Evolutionary conservation across 2,797 vertebrate species (phyloP).

Genomic region (Gallinago solitaria): DNA sequence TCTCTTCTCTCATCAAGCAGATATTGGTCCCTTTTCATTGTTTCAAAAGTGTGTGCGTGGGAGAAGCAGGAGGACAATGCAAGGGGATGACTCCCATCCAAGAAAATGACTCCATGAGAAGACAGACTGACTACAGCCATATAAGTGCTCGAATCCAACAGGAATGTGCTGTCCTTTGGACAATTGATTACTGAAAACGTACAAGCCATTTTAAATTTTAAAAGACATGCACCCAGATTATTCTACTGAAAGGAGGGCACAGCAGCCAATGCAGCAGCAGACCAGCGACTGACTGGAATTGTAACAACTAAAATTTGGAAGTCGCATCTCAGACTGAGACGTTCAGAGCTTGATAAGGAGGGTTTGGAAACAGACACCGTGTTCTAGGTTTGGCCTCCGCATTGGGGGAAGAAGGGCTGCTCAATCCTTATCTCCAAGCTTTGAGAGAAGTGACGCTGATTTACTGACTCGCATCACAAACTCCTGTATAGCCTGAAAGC

Average conservation of each 20-base stretch:
- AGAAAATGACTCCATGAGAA: conserved; percentile 46
- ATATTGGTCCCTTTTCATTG: neutral
- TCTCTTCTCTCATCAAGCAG: neutral
- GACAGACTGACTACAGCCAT: neutral
- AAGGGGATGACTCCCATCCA: conserved; percentile 56
- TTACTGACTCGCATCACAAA: neutral
- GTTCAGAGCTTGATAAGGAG: neutral
- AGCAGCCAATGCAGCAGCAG: neutral
- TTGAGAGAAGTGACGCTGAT: neutral
- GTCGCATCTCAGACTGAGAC: neutral
- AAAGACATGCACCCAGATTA: neutral
- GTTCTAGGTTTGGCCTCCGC: neutral
- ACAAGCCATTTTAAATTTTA: neutral
- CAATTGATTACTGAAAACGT: conserved; percentile 6
- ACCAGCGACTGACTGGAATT: conserved; percentile 36
- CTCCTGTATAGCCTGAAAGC: neutral
- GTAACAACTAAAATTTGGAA: conserved; percentile 26
- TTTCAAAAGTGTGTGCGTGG: neutral
- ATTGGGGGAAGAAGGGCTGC: neutral
- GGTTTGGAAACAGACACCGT: neutral
- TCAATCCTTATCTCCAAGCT: neutral
- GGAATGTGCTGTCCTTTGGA: conserved; percentile 21
- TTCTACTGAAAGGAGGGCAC: neutral
- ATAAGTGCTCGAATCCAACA: neutral
- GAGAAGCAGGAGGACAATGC: neutral